Evolutionary conservation across 1,140 invertebrate genomes (phyloP).

Genomic region (Potamilus streckersoni): DNA sequence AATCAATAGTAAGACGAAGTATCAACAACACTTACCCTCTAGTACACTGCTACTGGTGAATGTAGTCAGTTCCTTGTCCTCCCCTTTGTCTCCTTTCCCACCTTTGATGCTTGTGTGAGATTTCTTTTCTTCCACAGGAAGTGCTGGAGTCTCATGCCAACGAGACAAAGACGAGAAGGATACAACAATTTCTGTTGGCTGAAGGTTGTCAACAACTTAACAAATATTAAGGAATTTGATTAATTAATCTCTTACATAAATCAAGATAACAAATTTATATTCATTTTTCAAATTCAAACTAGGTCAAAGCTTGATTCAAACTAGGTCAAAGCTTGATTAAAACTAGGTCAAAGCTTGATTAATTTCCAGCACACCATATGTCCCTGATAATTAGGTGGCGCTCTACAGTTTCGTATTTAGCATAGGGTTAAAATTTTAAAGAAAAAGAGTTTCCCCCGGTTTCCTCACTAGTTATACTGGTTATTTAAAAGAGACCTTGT

Average conservation of each 20-base stretch:
- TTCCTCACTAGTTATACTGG: no score
- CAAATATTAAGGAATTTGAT: slow-evolving; percentile 36
- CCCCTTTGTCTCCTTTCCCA: slow-evolving; percentile 42
- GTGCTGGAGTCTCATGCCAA: slow-evolving; percentile 59
- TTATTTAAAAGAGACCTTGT: no score
- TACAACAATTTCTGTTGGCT: slow-evolving; percentile 63
- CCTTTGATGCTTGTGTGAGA: slow-evolving; percentile 46
- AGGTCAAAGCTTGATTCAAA: not conserved
- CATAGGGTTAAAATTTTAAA: no score
- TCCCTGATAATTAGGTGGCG: no score
- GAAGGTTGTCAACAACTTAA: slow-evolving; percentile 63
- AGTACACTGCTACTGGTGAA: slow-evolving; percentile 47
- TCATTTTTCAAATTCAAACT: not conserved
- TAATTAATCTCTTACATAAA: not conserved
- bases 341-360: not conserved
- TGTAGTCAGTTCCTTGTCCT: slow-evolving; percentile 53
- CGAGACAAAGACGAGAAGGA: slow-evolving; percentile 60
- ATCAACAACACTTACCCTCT: slow-evolving; percentile 42
- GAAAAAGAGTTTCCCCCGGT: no score
- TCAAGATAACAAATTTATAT: not conserved
- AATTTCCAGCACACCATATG: no score
- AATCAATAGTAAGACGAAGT: not conserved
- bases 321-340: no score
- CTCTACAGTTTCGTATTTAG: no score
- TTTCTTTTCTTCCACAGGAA: slow-evolving; percentile 50